These are phyloP conservation scores for Drosophila paulistorum DNA, from an alignment of 1,140 invertebrate genomes.

Conservation along the genomic window DNA sequence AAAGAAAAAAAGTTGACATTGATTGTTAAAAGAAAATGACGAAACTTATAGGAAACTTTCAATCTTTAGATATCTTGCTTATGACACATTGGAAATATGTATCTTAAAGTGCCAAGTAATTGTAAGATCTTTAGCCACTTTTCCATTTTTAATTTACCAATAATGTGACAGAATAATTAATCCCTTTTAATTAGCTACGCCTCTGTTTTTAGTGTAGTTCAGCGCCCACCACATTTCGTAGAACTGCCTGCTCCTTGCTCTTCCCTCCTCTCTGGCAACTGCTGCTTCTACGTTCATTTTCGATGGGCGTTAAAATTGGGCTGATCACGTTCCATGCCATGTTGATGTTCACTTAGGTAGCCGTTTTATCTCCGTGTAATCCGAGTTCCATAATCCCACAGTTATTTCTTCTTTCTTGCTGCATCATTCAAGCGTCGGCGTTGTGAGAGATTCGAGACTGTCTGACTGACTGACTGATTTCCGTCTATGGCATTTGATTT, in stretches of 20 bases:
- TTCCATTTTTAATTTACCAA: too few relatives aligned
- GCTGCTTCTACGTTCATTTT: constrained; percentile 54
- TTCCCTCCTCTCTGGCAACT: constrained; percentile 15
- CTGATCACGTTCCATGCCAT: constrained; percentile 79
- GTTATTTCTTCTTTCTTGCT: constrained; percentile 43
- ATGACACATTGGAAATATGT: too few relatives aligned
- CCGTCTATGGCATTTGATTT: constrained; percentile 69
- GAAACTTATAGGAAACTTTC: too few relatives aligned
- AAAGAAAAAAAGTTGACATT: too few relatives aligned
- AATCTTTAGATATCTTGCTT: too few relatives aligned
- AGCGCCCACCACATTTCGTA: constrained; percentile 78
- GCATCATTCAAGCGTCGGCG: constrained; percentile 62
- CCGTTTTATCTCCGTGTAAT: constrained; percentile 77
- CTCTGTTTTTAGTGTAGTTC: constrained; percentile 2
- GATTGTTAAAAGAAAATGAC: too few relatives aligned
- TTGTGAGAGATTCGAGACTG: constrained; percentile 40
- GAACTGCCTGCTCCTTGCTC: constrained; percentile 52
- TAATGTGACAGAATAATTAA: too few relatives aligned
- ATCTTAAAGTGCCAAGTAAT: too few relatives aligned
- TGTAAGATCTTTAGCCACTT: too few relatives aligned
- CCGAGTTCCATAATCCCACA: constrained; percentile 49
- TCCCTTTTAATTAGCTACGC: not conserved
- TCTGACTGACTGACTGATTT: constrained; percentile 44
- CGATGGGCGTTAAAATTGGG: constrained; percentile 82
- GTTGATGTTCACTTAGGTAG: constrained; percentile 72